Evolutionary conservation across 2,888 invertebrate genomes (phyloP).

Genomic region (Nemotelus nigrinus): DNA sequence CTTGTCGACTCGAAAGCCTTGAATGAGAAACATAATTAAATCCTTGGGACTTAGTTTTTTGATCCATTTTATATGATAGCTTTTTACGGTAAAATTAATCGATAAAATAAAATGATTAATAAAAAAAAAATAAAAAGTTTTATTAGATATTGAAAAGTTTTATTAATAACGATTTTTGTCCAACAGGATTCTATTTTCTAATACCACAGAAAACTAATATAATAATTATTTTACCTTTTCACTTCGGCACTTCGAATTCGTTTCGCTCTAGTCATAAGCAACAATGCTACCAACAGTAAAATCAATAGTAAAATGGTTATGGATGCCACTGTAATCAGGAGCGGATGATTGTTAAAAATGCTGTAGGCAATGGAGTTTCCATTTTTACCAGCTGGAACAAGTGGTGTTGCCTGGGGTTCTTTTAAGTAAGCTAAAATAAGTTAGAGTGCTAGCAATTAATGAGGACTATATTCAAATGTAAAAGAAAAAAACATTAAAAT

Average conservation of each 20-base stretch:
- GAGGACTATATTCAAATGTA: too few relatives aligned
- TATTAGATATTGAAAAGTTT: too few relatives aligned
- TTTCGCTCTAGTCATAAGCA: constrained; percentile 61
- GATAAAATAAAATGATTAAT: too few relatives aligned
- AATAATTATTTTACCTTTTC: constrained; percentile 56
- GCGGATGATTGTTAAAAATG: constrained; percentile 60
- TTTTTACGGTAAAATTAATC: too few relatives aligned
- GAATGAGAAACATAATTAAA: neutral
- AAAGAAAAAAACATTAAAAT: too few relatives aligned
- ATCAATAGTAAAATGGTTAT: constrained; percentile 60
- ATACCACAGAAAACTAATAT: too few relatives aligned
- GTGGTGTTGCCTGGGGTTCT: constrained; percentile 64
- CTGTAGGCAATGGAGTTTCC: constrained; percentile 57
- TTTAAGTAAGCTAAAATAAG: constrained; percentile 60
- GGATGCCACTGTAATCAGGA: constrained; percentile 60
- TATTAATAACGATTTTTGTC: too few relatives aligned
- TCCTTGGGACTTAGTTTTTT: neutral
- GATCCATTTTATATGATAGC: too few relatives aligned
- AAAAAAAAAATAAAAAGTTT: too few relatives aligned
- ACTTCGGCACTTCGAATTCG: constrained; percentile 56
- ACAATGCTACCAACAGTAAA: constrained; percentile 56
- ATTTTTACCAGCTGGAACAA: constrained; percentile 62
- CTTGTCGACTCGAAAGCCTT: constrained; percentile 49
- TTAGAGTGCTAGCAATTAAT: too few relatives aligned
- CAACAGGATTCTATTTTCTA: too few relatives aligned